Percentiles rank a stretch among this genome's conserved stretches.
Evolutionary conservation across 92 coral and sea anemone species (phyloP).

Genomic region (Zoanthus sociatus): DNA sequence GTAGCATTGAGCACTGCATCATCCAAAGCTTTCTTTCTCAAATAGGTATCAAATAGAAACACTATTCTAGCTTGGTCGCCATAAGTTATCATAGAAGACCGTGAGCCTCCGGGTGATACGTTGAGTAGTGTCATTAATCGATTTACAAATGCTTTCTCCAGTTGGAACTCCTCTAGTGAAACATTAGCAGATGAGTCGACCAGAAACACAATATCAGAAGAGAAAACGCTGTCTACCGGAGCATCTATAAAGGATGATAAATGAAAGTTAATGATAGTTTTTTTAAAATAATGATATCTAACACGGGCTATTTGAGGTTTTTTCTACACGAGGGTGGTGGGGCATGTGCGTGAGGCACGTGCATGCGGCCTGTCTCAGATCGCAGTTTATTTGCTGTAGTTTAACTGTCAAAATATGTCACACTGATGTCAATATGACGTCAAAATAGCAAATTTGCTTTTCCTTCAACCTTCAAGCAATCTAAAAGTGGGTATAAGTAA

Average conservation of each 20-base stretch:
- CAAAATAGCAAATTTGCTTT: no score
- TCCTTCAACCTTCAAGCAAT: no score
- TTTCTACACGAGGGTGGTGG: no score
- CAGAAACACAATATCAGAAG: constrained; percentile 74
- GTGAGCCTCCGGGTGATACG: constrained; percentile 65
- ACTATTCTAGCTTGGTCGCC: constrained; percentile 44
- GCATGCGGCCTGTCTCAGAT: no score
- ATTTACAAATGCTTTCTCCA: constrained; percentile 64
- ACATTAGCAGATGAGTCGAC: constrained; percentile 76
- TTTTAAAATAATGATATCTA: no score
- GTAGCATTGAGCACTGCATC: constrained; percentile 34
- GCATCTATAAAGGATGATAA: constrained; percentile 42
- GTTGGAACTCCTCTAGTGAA: constrained; percentile 50
- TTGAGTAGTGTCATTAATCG: constrained; percentile 66
- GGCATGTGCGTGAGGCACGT: no score
- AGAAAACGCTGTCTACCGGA: constrained; percentile 44
- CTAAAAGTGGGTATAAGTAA: no score
- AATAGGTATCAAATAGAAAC: constrained; percentile 52
- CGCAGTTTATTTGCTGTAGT: no score
- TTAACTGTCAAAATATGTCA: no score
- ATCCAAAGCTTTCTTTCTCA: constrained; percentile 13
- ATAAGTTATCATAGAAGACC: constrained; percentile 66
- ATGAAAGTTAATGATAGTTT: no score
- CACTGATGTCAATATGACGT: no score
- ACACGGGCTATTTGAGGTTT: no score